Percentiles rank a stretch among this genome's conserved stretches.
Conservation (phyloP, 2,113 vertebrate species). For the Leiothrix lutea region DNA sequence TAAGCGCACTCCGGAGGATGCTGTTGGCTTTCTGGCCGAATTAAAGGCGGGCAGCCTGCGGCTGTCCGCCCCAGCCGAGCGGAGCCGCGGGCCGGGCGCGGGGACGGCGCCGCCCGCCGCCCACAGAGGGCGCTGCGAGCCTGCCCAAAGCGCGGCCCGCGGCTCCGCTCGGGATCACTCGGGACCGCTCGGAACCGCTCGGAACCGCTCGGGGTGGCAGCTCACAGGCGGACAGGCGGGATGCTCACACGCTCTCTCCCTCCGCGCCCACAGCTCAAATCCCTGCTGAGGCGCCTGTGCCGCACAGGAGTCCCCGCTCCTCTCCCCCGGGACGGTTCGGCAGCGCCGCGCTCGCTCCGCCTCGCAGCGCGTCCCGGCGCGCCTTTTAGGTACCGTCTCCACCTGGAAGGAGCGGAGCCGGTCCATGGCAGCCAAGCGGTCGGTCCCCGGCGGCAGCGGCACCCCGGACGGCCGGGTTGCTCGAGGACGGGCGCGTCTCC, state of each 20-base stretch:
- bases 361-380: background rate
- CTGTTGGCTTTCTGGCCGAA: background rate
- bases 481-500: background rate
- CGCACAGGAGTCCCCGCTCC: background rate
- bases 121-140: conserved; percentile 77
- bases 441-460: background rate
- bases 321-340: background rate
- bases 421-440: fast-evolving
- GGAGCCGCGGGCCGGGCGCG: background rate
- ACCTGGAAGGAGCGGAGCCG: background rate
- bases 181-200: background rate
- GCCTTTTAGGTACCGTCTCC: background rate
- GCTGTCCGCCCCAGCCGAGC: background rate
- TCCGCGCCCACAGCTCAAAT: background rate
- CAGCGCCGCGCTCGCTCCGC: background rate
- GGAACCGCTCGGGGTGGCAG: background rate
- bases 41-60: background rate
- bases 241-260: fast-evolving
- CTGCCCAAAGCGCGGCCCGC: conserved; percentile 5
- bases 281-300: background rate
- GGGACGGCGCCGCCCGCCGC: background rate
- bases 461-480: background rate
- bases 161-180: background rate
- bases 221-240: fast-evolving
- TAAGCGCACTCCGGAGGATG: background rate